These are phyloP conservation scores for Trichomycterus rosablanca DNA, from an alignment of 2,113 vertebrate genomes.

Conservation along the genomic window DNA sequence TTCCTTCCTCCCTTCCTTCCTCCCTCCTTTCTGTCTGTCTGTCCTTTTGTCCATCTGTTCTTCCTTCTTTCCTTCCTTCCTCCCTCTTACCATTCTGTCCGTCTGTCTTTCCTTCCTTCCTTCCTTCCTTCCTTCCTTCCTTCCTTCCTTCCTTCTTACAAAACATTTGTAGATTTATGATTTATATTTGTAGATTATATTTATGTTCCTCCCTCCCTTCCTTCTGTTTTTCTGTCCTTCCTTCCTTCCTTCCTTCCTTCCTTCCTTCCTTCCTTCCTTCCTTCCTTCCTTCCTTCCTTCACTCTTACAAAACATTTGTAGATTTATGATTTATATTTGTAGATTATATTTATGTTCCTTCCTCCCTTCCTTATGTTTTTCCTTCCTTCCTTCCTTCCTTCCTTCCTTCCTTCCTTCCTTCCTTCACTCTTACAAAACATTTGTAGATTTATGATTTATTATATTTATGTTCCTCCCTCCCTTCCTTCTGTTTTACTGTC, in stretches of 20 bases:
- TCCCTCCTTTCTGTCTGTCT: neutral
- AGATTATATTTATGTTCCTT: neutral
- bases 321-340: neutral
- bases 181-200: neutral
- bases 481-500: neutral
- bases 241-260: neutral
- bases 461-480: neutral
- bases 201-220: neutral
- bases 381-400: too few species aligned
- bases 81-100: neutral
- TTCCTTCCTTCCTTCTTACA: neutral
- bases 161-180: neutral
- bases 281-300: neutral
- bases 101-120: neutral
- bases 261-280: neutral
- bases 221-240: neutral
- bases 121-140: neutral
- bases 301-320: neutral
- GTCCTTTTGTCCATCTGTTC: neutral
- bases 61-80: too few species aligned
- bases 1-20: too few species aligned
- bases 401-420: too few species aligned
- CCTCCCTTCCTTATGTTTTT: neutral
- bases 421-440: neutral
- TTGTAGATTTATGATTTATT: neutral